Base-by-base conservation (phyloP, 2,113 vertebrate species). In the Bubo blakistoni region DNA sequence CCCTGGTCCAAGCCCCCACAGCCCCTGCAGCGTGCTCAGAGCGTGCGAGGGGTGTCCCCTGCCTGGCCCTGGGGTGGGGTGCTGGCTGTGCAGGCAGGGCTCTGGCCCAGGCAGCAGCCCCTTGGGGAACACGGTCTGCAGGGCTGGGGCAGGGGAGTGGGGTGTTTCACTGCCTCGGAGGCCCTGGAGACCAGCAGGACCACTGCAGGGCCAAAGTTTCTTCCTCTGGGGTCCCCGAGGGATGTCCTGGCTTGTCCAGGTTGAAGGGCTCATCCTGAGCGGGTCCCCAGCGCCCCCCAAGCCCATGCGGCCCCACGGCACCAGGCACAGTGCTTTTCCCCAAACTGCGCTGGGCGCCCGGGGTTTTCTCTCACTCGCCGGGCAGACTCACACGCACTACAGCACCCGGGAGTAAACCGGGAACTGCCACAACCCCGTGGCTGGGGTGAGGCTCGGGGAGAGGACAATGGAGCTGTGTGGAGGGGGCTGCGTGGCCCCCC, bases 101-200 rank as follows among this genome's bases (percentile, higher is more conserved):
- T 16, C n/a, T 7, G 5, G 25, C 5, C 3, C 10, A 2, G n/a
- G 38, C 65, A 84, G 44, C 69, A 70, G 49, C 36, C 13, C 15
- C 29, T 32, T 1, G 7, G 25, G 9, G 9, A 78, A 55, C 0
- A 0, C 0, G 0, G 21, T 26, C 46, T 2, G 2, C 47, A 34
- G 47, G 30, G 36, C 73, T 54, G 27, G 27, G 59, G 22, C 18
- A 32, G 38, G 11, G 11, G 7, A 83, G 49, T 0, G 0, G 25
- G 8, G 5, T 5, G 11, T 70, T 92, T 34, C 25, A 4, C 7
- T 29, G 54, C 25, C n/a, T 10, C 2, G 0, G 25, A 49, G 34
- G 49, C 38, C 10, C 59, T 38, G 25, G 49, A 16, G 29, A 62
- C 15, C 13, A 63, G 32, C 32, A 82, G n/a, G 18, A 76, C 9